phyloP scores from a whole-genome alignment of 2,113 vertebrate genomes.

The Dipodomys spectabilis region DNA sequence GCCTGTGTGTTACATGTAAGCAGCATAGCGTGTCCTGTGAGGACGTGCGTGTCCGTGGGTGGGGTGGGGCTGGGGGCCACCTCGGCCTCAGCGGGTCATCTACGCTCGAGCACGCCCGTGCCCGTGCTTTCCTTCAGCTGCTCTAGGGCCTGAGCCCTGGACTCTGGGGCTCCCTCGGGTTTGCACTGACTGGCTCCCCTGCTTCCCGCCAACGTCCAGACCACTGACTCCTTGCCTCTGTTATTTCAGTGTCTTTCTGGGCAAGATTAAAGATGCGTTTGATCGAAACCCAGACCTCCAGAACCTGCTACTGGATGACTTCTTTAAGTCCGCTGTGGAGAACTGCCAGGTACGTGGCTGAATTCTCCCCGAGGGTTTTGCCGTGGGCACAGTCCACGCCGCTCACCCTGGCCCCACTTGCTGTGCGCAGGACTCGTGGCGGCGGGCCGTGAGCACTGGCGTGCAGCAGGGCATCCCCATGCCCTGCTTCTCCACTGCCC shows the following conservation, averaged over 20 bases:
- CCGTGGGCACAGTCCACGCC: no score
- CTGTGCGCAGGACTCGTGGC: slow-evolving; percentile 92
- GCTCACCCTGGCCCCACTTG: neutral
- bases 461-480: slow-evolving; percentile 96
- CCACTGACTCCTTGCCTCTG: neutral
- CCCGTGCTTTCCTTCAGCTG: no score
- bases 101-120: no score
- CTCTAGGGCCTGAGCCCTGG: neutral
- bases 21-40: no score
- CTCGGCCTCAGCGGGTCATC: neutral
- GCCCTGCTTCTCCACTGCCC: slow-evolving; percentile 97
- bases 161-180: accelerated
- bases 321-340: slow-evolving; percentile 90
- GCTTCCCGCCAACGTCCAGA: neutral
- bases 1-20: neutral
- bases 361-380: accelerated
- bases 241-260: slow-evolving; percentile 93
- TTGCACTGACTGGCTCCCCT: neutral
- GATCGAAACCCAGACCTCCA: slow-evolving; percentile 92
- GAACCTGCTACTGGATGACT: slow-evolving; percentile 94
- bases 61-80: no score
- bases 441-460: slow-evolving; percentile 91
- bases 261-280: slow-evolving; percentile 98
- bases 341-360: slow-evolving; percentile 91
- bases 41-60: neutral